A percentile compares a stretch with the other conserved stretches of the same genome.
Evolutionary conservation across 1,140 invertebrate species (phyloP).

Genomic region (Drosophila pandora): DNA sequence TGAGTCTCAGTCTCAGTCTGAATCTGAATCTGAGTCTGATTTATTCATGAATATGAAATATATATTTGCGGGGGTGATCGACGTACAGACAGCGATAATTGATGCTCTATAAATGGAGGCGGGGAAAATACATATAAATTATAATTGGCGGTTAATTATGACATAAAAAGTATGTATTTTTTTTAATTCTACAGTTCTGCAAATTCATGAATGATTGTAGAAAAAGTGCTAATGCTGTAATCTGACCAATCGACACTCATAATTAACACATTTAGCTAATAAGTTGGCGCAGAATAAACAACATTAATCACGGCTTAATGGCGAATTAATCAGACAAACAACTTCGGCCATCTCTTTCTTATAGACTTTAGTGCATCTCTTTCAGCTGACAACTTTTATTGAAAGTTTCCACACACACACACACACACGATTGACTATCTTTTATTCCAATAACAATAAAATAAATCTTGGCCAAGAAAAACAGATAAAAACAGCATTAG

Average conservation of each 20-base stretch:
- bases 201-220: no score
- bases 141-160: slow-evolving; percentile 45
- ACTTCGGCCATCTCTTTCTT: slow-evolving; percentile 13
- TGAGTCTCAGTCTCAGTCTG: slow-evolving; percentile 22
- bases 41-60: slow-evolving; percentile 37
- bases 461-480: slow-evolving; percentile 80
- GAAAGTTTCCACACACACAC: slow-evolving; percentile 59
- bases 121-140: slow-evolving; percentile 38
- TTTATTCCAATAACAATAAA: slow-evolving; percentile 73
- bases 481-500: slow-evolving; percentile 79
- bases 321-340: slow-evolving; percentile 76
- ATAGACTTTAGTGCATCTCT: neutral
- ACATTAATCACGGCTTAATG: slow-evolving; percentile 79
- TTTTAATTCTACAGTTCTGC: no score
- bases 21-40: slow-evolving; percentile 32
- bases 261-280: slow-evolving; percentile 82
- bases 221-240: slow-evolving; percentile 19
- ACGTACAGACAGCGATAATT: slow-evolving; percentile 42
- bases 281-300: slow-evolving; percentile 77
- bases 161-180: neutral
- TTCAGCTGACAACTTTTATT: slow-evolving; percentile 63
- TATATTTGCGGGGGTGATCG: slow-evolving; percentile 37
- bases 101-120: slow-evolving; percentile 16
- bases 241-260: slow-evolving; percentile 70
- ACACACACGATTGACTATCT: neutral